phyloP scores from a whole-genome alignment of 2,888 invertebrate genomes.

The Troides helena region DNA sequence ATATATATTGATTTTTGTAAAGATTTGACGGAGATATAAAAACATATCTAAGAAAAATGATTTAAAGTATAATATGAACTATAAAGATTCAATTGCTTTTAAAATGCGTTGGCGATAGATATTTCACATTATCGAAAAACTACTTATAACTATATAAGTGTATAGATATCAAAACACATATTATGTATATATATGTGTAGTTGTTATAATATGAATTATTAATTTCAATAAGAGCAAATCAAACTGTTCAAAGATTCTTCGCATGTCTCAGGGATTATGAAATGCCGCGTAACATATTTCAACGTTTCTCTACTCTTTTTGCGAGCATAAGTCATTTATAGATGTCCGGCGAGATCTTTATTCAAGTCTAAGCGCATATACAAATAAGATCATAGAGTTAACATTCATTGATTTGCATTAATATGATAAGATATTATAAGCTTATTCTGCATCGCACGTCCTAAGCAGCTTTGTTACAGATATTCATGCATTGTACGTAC shows the following conservation, averaged over 20 bases:
- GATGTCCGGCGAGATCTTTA: conserved; percentile 9
- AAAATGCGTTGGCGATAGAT: no score
- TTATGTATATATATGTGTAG: neutral
- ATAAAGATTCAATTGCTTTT: no score
- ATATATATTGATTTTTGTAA: no score
- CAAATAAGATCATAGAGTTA: conserved; percentile 6
- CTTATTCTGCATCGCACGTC: neutral
- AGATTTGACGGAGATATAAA: no score
- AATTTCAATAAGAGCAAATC: conserved; percentile 3
- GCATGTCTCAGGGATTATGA: neutral
- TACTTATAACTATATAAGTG: no score
- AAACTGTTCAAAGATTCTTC: neutral
- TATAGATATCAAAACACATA: no score
- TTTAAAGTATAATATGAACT: no score
- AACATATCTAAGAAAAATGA: no score
- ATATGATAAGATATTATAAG: conserved; percentile 12
- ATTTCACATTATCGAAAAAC: no score
- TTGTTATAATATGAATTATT: neutral
- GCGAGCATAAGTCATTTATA: conserved; percentile 14
- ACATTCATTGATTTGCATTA: conserved; percentile 17
- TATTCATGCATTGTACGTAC: neutral
- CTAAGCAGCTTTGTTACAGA: neutral
- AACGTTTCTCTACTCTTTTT: conserved; percentile 12
- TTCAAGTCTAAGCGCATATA: conserved; percentile 7
- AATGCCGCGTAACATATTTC: conserved; percentile 9